Evolutionary conservation across 2,797 vertebrate genomes (phyloP).

Genomic region (Meda fulgida): DNA sequence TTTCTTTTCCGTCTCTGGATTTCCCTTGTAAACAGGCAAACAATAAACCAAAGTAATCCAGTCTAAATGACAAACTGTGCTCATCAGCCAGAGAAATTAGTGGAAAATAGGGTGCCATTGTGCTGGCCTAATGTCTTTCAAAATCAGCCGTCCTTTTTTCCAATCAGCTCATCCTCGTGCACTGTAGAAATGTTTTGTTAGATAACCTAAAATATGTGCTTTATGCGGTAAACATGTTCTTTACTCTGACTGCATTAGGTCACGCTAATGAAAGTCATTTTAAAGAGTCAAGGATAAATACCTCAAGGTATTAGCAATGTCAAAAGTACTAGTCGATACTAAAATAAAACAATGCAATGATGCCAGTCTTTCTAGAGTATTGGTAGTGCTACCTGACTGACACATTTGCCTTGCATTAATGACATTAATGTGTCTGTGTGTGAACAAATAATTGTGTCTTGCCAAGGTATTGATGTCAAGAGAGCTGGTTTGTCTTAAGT

Average conservation of each 20-base stretch:
- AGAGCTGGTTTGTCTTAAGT: background rate
- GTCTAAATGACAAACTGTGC: conserved; percentile 37
- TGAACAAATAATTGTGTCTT: background rate
- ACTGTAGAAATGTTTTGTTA: background rate
- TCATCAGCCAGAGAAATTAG: conserved; percentile 45
- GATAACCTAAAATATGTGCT: background rate
- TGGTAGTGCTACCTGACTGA: background rate
- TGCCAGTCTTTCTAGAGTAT: background rate
- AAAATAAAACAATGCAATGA: background rate
- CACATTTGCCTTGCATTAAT: background rate
- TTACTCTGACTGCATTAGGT: background rate
- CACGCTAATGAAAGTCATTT: background rate
- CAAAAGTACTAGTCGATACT: background rate
- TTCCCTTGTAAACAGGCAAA: conserved; percentile 58
- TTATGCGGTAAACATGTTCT: background rate
- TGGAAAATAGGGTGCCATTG: conserved; percentile 37
- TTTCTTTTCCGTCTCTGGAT: conserved; percentile 55
- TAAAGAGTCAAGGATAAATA: background rate
- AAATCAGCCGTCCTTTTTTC: conserved; percentile 31
- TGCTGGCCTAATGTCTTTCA: conserved; percentile 37
- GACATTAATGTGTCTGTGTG: background rate
- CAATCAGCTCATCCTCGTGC: background rate
- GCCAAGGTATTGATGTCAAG: background rate
- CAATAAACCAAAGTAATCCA: conserved; percentile 51
- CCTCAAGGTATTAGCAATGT: background rate